Evolutionary conservation across 2,888 invertebrate genomes (phyloP).

Genomic region (Chydorus sphaericus): DNA sequence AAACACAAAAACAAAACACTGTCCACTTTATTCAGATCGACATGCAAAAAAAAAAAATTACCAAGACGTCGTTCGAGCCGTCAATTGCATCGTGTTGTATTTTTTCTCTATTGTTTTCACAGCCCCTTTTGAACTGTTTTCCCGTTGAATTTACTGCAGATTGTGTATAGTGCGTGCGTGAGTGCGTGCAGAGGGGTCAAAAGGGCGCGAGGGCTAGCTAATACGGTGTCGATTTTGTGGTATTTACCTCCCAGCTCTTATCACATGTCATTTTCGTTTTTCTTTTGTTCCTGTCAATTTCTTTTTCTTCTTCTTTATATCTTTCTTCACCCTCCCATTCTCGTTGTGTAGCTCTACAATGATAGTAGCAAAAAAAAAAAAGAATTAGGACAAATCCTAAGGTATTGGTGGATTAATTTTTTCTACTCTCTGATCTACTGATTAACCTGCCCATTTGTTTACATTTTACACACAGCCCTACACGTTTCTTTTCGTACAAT

Average conservation of each 20-base stretch:
- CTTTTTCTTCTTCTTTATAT: not conserved
- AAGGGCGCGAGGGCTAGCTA: conserved; percentile 2
- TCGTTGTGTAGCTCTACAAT: conserved; percentile 6
- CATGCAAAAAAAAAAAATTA: too few relatives aligned
- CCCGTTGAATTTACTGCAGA: not conserved
- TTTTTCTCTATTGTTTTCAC: too few relatives aligned
- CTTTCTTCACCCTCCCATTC: not conserved
- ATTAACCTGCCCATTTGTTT: conserved; percentile 5
- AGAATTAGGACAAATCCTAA: conserved; percentile 4
- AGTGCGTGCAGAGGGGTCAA: not conserved
- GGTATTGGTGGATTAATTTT: conserved; percentile 3
- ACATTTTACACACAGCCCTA: too few relatives aligned
- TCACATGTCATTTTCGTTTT: not conserved
- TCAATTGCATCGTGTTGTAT: not conserved
- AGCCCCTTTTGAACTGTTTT: too few relatives aligned
- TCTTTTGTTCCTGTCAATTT: not conserved
- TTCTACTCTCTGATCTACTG: conserved; percentile 5
- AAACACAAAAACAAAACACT: too few relatives aligned
- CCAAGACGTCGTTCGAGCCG: too few relatives aligned
- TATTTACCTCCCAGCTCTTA: conserved; percentile 2
- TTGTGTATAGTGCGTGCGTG: conserved; percentile 2
- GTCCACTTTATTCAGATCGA: too few relatives aligned
- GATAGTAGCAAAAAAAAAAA: conserved; percentile 2
- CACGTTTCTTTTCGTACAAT: conserved; percentile 1
- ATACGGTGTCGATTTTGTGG: conserved; percentile 4